Conservation (phyloP, 2,888 invertebrate genomes). For the Drosophila pseudotalamancana region DNA sequence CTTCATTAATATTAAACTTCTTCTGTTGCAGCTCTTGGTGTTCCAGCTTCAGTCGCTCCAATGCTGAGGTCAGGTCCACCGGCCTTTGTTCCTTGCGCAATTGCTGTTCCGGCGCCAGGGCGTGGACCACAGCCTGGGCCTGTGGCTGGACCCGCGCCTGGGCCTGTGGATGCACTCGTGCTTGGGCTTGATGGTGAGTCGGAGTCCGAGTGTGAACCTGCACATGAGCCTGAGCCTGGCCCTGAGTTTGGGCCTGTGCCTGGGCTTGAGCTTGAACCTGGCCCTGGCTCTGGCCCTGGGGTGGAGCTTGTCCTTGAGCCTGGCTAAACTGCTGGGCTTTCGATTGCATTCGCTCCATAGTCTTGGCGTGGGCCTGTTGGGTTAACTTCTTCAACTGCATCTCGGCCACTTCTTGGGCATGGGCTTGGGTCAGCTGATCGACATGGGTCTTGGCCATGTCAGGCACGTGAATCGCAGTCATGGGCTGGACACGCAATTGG, state of each 20-base stretch:
- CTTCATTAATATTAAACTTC: not conserved
- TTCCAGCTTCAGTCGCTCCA: slow-evolving; percentile 25
- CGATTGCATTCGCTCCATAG: not conserved
- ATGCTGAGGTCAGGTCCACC: not conserved
- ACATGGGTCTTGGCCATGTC: not conserved
- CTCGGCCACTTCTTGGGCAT: not conserved
- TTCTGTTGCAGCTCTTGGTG: slow-evolving; percentile 18
- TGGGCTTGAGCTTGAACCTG: too few relatives aligned
- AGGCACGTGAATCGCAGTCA: not conserved
- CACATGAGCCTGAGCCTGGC: not conserved
- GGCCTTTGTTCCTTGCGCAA: not conserved
- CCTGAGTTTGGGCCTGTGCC: not conserved
- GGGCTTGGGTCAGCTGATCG: not conserved
- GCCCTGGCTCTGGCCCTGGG: too few relatives aligned
- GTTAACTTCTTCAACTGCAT: not conserved
- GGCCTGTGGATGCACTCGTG: not conserved
- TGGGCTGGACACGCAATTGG: not conserved
- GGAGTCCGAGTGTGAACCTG: not conserved
- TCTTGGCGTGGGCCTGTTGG: not conserved
- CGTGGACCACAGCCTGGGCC: not conserved
- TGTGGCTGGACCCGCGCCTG: not conserved
- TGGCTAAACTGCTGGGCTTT: not conserved
- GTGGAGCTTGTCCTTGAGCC: not conserved
- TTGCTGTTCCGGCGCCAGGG: not conserved
- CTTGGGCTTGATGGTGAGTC: not conserved